Evolutionary conservation across 2,888 invertebrate genomes (phyloP), one percentile per base, ranked within the genome.

Genomic region (Patella depressa): DNA sequence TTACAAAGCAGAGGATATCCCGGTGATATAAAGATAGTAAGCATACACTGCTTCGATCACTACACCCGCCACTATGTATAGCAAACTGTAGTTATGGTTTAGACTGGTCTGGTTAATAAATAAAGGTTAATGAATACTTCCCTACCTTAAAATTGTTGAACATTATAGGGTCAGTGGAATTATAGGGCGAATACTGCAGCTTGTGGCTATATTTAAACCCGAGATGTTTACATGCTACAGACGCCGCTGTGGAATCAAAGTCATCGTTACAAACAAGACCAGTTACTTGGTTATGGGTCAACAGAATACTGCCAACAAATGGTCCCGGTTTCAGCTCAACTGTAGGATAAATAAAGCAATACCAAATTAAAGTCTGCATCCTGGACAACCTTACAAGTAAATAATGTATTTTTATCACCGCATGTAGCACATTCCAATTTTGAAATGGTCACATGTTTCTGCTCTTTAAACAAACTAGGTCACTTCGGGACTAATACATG

Each of bases 121-220:
- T 34, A 34, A 34, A 34, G 34, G 34, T 34, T 34, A 3, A 34
- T 34, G 34, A 34, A 34, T 34, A 34, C 34, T 34, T 34, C 34
- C 34, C 4, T 34, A 34, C 34, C 34, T 34, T 34, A 34, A 34
- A 34, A 34, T 34, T 34, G 4, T 34, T 34, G 34, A 34, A 34
- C 4, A 85, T 82, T 24, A 89, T 81, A 76, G 80, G 83, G 15
- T 81, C 76, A 0, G 83, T 78, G 73, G 81, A 2, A 11, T 17
- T 14, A n/a, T 29, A 84, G 65, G 84, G 84, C 12, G 83, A 76
- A 17, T 78, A 81, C 54, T 85, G 84, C 3, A 87, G 78, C 24
- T 80, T 81, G 24, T 83, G 82, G 69, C 83, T 83, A 77, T 85
- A 80, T 2, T 79, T 80, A 71, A 83, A 87, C 14, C 85, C 86